Evolutionary conservation across 2,888 invertebrate species (phyloP).

Genomic region (Encarsia formosa): DNA sequence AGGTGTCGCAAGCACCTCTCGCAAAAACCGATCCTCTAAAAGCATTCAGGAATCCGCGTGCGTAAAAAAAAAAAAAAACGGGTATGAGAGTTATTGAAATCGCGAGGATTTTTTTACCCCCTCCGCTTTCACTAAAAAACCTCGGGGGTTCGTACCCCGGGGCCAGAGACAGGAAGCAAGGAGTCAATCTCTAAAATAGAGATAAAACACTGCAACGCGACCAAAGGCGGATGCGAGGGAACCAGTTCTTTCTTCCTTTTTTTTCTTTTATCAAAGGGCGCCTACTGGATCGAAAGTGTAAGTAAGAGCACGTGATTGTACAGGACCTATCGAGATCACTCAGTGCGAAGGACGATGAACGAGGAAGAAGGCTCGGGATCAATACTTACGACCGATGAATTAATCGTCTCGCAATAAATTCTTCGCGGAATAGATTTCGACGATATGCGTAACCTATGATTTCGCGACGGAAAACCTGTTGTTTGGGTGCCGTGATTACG

Average conservation of each 20-base stretch:
- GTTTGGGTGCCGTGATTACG: too few species aligned
- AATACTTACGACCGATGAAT: too few species aligned
- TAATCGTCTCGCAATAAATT: too few species aligned
- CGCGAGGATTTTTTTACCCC: background rate
- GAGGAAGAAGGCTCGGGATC: too few species aligned
- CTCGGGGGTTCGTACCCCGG: background rate
- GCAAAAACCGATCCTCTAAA: background rate
- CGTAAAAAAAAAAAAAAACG: conserved; percentile 2
- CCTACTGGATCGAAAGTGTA: too few species aligned
- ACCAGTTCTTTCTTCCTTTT: conserved; percentile 11
- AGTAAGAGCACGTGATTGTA: too few species aligned
- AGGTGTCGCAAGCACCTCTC: too few species aligned
- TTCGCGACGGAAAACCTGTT: too few species aligned
- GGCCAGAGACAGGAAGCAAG: background rate
- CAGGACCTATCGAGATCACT: too few species aligned
- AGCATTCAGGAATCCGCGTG: background rate
- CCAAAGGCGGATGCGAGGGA: conserved; percentile 14
- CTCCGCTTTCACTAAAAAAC: conserved; percentile 6
- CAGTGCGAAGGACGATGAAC: too few species aligned
- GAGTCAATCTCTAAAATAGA: background rate
- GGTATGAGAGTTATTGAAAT: conserved; percentile 5
- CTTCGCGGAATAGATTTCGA: too few species aligned
- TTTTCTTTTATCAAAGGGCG: background rate
- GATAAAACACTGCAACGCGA: background rate
- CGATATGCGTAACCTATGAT: too few species aligned